These are phyloP conservation scores for Leptocoma aspasia DNA, from an alignment of 2,113 vertebrate genomes.

Conservation along the genomic window DNA sequence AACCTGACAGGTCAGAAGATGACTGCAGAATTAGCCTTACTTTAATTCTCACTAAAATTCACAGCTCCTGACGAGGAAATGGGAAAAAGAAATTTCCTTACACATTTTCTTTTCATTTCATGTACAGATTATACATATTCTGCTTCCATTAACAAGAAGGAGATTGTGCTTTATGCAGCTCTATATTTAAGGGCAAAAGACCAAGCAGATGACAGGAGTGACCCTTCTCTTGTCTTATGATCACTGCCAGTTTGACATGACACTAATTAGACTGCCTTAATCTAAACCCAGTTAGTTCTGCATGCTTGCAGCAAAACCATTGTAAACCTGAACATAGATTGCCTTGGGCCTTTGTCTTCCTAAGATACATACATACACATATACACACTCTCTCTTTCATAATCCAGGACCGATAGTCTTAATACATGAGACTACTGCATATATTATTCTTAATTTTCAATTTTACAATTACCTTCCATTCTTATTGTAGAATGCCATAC, in stretches of 20 bases:
- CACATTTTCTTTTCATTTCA: constrained; percentile 80
- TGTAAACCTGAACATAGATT: constrained; percentile 79
- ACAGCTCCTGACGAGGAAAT: constrained; percentile 85
- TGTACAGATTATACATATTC: constrained; percentile 85
- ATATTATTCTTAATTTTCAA: constrained; percentile 59
- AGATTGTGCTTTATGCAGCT: constrained; percentile 83
- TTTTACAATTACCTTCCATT: constrained; percentile 55
- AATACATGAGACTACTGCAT: constrained; percentile 44
- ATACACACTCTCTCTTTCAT: constrained; percentile 53
- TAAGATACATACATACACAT: constrained; percentile 55
- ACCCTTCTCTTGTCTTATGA: constrained; percentile 85
- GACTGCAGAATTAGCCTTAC: constrained; percentile 86
- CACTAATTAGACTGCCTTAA: constrained; percentile 86
- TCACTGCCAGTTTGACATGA: constrained; percentile 85
- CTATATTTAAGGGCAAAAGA: constrained; percentile 85
- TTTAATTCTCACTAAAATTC: constrained; percentile 88
- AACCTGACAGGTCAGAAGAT: constrained; percentile 89
- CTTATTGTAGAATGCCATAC: constrained; percentile 3
- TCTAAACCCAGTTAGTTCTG: constrained; percentile 85
- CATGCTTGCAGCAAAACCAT: constrained; percentile 81
- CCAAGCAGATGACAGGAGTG: constrained; percentile 84
- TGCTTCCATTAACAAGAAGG: constrained; percentile 83
- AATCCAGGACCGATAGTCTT: constrained; percentile 56
- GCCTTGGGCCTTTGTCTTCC: constrained; percentile 82
- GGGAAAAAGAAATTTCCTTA: constrained; percentile 83